Evolutionary conservation across 2,888 invertebrate genomes (phyloP).

Genomic region (Morpho deidamia): DNA sequence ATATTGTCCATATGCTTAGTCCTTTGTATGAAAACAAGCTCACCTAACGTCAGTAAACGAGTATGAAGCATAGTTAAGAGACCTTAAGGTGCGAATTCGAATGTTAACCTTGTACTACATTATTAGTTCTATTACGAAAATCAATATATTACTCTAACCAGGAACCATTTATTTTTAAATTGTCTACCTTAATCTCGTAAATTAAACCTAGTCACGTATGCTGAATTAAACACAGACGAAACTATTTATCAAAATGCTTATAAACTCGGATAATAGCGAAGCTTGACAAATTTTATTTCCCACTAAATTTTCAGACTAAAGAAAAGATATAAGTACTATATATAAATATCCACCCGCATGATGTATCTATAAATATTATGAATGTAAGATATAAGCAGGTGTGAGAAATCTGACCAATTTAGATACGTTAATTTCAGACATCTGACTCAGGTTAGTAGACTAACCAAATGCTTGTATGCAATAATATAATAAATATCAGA

Average conservation of each 20-base stretch:
- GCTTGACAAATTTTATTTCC: constrained; percentile 1
- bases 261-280: background rate
- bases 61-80: too few species aligned
- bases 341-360: background rate
- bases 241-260: background rate
- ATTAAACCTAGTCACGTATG: too few species aligned
- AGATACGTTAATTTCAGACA: constrained; percentile 57
- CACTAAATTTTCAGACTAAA: background rate
- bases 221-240: background rate
- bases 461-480: constrained; percentile 16
- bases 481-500: constrained; percentile 11
- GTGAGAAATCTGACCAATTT: constrained; percentile 35
- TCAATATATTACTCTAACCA: too few species aligned
- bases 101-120: too few species aligned
- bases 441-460: constrained; percentile 49
- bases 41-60: too few species aligned
- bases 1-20: too few species aligned
- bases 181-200: too few species aligned
- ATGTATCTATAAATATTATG: constrained; percentile 7
- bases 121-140: too few species aligned
- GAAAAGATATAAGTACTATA: background rate
- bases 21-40: too few species aligned
- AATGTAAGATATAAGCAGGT: constrained; percentile 22
- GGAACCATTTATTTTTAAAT: too few species aligned
- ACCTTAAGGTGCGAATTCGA: too few species aligned